Conservation (phyloP, 2,113 vertebrate genomes). For the Chloroceryle aenea region DNA sequence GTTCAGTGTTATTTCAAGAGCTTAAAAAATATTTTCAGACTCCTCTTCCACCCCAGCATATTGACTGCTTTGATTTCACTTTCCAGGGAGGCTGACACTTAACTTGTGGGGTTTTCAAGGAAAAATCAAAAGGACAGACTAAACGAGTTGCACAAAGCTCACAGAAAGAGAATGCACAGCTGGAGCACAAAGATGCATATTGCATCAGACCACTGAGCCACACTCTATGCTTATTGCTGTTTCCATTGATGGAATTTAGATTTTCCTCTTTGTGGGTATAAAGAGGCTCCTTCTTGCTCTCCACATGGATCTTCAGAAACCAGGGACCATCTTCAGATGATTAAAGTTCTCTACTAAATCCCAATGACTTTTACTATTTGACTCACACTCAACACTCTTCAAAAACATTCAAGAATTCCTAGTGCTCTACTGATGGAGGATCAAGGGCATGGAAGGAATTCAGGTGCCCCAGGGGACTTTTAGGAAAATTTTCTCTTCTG, state of each 20-base stretch:
- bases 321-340: not conserved
- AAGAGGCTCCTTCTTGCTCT: not conserved
- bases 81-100: not conserved
- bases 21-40: not conserved
- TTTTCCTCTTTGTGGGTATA: not conserved
- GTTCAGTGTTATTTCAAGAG: not conserved
- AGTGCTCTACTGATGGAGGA: not conserved
- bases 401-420: not conserved
- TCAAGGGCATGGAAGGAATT: not conserved
- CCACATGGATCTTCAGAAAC: not conserved
- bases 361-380: not conserved
- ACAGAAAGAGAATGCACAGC: not conserved
- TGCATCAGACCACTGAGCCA: not conserved
- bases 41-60: not conserved
- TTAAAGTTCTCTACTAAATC: not conserved
- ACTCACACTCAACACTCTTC: not conserved
- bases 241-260: not conserved
- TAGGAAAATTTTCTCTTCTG: not conserved
- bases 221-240: not conserved
- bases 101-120: not conserved
- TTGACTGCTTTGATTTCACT: not conserved
- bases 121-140: not conserved
- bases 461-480: rapidly evolving
- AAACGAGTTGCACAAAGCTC: not conserved
- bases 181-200: not conserved